Evolutionary conservation across 2,113 vertebrate species (phyloP).

Genomic region (Lutjanus erythropterus): DNA sequence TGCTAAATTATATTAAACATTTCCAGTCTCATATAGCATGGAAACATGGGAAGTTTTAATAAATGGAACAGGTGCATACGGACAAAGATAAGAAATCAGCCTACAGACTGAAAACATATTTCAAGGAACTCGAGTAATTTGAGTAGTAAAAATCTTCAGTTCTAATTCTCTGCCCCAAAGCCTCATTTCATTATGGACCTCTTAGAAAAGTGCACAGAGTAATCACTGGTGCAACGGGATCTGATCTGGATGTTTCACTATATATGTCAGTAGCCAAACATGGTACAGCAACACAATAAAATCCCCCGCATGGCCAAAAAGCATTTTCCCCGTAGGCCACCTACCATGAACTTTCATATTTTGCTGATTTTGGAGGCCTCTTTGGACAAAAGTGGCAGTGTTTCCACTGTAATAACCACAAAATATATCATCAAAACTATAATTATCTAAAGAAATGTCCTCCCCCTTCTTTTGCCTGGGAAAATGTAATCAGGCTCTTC

Average conservation of each 20-base stretch:
- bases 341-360: no score
- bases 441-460: no score
- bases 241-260: slow-evolving; percentile 3
- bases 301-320: no score
- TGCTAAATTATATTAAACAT: slow-evolving; percentile 53
- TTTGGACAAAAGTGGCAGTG: no score
- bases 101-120: background rate
- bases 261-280: background rate
- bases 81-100: slow-evolving; percentile 47
- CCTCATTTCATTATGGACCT: background rate
- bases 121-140: slow-evolving; percentile 35
- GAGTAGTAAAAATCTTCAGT: slow-evolving; percentile 29
- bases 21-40: slow-evolving; percentile 45
- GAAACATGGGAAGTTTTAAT: slow-evolving; percentile 7
- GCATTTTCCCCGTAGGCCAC: background rate
- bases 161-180: slow-evolving; percentile 5
- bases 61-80: slow-evolving; percentile 62
- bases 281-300: background rate
- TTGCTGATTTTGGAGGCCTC: no score
- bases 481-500: no score
- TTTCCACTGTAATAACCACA: no score
- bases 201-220: background rate
- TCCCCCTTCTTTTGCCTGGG: no score
- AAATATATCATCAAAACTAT: no score
- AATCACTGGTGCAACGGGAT: slow-evolving; percentile 1